Evolutionary conservation across 2,888 invertebrate species (phyloP).

Genomic region (Philhelius pedissequus): DNA sequence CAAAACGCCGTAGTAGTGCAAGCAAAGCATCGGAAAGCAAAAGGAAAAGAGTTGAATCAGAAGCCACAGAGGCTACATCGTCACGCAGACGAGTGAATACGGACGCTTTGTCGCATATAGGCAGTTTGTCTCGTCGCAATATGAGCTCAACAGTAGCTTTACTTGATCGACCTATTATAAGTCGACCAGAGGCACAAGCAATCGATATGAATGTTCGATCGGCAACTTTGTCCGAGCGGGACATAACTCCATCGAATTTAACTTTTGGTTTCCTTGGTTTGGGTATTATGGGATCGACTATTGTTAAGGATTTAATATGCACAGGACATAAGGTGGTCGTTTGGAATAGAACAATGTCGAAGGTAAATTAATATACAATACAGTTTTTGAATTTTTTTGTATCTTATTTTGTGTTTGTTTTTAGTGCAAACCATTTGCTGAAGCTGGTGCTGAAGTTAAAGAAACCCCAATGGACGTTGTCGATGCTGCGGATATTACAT

Average conservation of each 20-base stretch:
- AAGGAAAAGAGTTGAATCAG: slow-evolving; percentile 80
- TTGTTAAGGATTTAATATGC: slow-evolving; percentile 95
- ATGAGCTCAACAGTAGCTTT: slow-evolving; percentile 76
- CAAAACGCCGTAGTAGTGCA: slow-evolving; percentile 72
- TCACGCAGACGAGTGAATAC: slow-evolving; percentile 73
- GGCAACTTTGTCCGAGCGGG: slow-evolving; percentile 89
- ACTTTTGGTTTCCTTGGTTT: slow-evolving; percentile 97
- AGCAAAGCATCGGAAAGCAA: slow-evolving; percentile 60
- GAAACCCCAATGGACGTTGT: slow-evolving; percentile 96
- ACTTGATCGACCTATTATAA: slow-evolving; percentile 77
- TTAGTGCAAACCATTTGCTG: slow-evolving; percentile 88
- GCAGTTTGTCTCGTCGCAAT: slow-evolving; percentile 72
- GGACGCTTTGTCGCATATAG: slow-evolving; percentile 72
- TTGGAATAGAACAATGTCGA: slow-evolving; percentile 95
- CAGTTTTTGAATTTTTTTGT: neutral
- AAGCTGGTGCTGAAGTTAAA: slow-evolving; percentile 91
- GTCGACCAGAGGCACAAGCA: slow-evolving; percentile 85
- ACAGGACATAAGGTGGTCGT: slow-evolving; percentile 96
- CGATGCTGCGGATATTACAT: slow-evolving; percentile 93
- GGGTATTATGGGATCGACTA: slow-evolving; percentile 96
- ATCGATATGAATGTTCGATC: slow-evolving; percentile 88
- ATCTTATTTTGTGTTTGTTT: slow-evolving; percentile 71
- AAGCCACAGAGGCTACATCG: slow-evolving; percentile 79
- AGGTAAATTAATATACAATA: slow-evolving; percentile 78
- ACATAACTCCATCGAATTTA: slow-evolving; percentile 90